Conservation (phyloP, 30 jellyfish, hydroid and myxozoan species). For the Aurelia coerulea region DNA sequence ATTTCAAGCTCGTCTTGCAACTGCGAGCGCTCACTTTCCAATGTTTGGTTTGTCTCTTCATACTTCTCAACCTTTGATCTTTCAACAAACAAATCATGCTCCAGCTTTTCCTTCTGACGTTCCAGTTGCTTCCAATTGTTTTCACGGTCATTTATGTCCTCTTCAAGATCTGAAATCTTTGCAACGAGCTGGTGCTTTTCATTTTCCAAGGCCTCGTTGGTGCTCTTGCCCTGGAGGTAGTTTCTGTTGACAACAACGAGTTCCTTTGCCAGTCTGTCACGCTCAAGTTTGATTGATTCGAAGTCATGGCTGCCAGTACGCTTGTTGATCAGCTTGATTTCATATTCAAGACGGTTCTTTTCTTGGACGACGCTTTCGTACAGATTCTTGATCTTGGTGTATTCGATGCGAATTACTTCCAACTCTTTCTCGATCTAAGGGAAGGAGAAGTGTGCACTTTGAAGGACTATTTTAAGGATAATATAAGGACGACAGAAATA, state of each 20-base stretch:
- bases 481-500: no score
- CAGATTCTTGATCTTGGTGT: constrained; percentile 55
- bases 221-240: constrained; percentile 67
- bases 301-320: constrained; percentile 79
- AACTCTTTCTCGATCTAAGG: constrained; percentile 71
- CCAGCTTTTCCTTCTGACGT: constrained; percentile 83
- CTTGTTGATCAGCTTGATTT: constrained; percentile 73
- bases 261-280: constrained; percentile 82
- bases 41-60: constrained; percentile 76
- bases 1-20: constrained; percentile 82
- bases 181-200: constrained; percentile 63
- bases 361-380: constrained; percentile 74
- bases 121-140: constrained; percentile 56
- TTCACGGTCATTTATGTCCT: constrained; percentile 69
- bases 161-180: constrained; percentile 68
- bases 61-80: constrained; percentile 75
- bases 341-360: constrained; percentile 83
- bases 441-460: background rate
- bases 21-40: constrained; percentile 75
- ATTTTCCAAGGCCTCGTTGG: constrained; percentile 67
- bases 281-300: constrained; percentile 85
- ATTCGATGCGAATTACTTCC: constrained; percentile 62
- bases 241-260: constrained; percentile 58
- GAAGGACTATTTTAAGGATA: no score
- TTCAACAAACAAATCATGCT: constrained; percentile 71